Percentiles rank a stretch among this genome's conserved stretches.
These are phyloP conservation scores for Isaurus tuberculatus DNA, from an alignment of 92 coral and sea anemone species.

Conservation along the genomic window DNA sequence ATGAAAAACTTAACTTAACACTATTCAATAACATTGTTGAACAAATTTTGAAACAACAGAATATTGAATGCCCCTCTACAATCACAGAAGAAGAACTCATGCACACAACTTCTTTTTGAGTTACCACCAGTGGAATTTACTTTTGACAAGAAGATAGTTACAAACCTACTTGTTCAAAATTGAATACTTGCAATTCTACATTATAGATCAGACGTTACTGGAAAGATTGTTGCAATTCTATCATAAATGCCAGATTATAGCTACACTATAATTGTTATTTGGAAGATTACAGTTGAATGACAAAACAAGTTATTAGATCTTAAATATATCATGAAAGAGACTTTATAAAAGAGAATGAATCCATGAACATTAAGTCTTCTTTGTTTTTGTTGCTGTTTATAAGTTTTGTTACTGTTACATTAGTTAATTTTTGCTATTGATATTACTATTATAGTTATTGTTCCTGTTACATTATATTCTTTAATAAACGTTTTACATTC, in stretches of 20 bases:
- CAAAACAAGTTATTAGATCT: neutral
- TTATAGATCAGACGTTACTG: too few relatives aligned
- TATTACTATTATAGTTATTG: neutral
- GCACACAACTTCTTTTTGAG: too few relatives aligned
- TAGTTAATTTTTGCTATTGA: neutral
- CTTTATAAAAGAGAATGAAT: slow-evolving; percentile 8
- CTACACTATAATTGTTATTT: neutral
- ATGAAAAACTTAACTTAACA: too few relatives aligned
- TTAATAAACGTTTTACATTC: neutral
- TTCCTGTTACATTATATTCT: neutral
- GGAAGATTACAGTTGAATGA: neutral
- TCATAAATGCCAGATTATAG: slow-evolving; percentile 1
- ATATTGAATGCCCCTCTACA: too few relatives aligned
- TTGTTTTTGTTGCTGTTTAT: neutral
- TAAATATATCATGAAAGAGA: slow-evolving; percentile 1
- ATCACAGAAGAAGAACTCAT: too few relatives aligned
- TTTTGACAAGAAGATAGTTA: too few relatives aligned
- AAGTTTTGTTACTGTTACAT: slow-evolving; percentile 3
- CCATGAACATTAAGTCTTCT: slow-evolving; percentile 4
- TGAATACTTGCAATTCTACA: too few relatives aligned
- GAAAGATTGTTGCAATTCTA: neutral
- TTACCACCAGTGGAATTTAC: too few relatives aligned
- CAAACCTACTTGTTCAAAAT: too few relatives aligned
- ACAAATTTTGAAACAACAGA: too few relatives aligned
- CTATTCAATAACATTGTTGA: too few relatives aligned